Base-by-base conservation (phyloP, 1,140 invertebrate genomes). In the Ladona fulva region DNA sequence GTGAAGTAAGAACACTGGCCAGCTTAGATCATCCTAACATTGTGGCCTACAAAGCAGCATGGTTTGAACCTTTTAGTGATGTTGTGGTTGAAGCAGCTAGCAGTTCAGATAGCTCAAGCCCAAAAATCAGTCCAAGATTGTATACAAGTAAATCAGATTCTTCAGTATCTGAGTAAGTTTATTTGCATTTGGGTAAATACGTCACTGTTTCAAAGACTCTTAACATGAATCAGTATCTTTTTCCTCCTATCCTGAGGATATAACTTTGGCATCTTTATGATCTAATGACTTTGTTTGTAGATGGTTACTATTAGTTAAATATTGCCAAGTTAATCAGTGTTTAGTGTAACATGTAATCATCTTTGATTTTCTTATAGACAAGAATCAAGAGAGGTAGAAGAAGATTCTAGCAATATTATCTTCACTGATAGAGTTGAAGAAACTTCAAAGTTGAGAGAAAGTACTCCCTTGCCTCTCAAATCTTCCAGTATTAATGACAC, bases 41-140 rank as follows among this genome's bases (percentile, higher is more conserved):
- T 81, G 92, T 95, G 6, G 88, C 91, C 7, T 95, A 95, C 81
- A 94, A 95, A 86, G 90, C 90, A 42, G 93, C 93, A 10, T 95
- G 94, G 93, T 83, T 94, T 24, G 93, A 95, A 84, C 87, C 89
- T 1, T 83, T 88, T 81, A 84, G 86, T 42, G 29, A 37, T 37
- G 29, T 37, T 37, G 29, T 37, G 1, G 24, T n/a, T 76, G 66
- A 77, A 0, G 3, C 24, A 19, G 52, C 52, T 22, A 66, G 52
- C 12, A 66, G 52, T 22, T 66, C 52, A 6, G n/a, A 22, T 66
- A 66, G 52, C 52, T 66, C 52, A 16, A 22, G 52, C 52, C n/a
- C 52, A 3, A 66, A 12, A 12, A 3, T 66, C 52, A 66, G 52
- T 66, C 52, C 3, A 6, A 12, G n/a, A 19, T 19, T 66, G 3